Conservation (phyloP, 1,140 invertebrate species). For the Lordiphosa mommai region DNA sequence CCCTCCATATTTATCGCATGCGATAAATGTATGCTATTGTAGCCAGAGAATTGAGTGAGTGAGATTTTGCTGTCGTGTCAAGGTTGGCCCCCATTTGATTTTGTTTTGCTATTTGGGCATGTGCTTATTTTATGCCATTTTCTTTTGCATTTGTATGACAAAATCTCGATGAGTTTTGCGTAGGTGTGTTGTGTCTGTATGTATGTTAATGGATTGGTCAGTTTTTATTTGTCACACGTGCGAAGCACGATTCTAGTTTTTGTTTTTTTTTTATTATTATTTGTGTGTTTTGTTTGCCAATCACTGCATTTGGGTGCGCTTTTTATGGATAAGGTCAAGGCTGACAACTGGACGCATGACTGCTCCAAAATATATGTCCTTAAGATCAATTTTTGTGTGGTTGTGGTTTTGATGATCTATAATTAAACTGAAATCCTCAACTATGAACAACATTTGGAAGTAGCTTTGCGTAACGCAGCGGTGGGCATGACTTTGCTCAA, state of each 20-base stretch:
- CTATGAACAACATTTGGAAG: no score
- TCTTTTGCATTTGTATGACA: conserved; percentile 13
- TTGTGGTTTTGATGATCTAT: no score
- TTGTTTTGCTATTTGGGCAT: conserved; percentile 34
- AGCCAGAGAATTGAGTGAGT: conserved; percentile 2
- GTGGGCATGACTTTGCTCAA: no score
- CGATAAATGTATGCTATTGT: conserved; percentile 26
- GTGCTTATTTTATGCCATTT: conserved; percentile 13
- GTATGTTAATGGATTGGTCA: neutral
- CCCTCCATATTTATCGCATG: conserved; percentile 54
- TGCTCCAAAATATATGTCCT: neutral
- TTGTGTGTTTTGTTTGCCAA: conserved; percentile 21
- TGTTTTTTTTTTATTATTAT: conserved; percentile 12
- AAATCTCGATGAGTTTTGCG: conserved; percentile 30
- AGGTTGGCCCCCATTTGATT: conserved; percentile 55
- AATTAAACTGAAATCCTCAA: no score
- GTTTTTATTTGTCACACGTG: conserved; percentile 37
- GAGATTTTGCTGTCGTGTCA: conserved; percentile 21
- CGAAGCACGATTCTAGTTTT: conserved; percentile 2
- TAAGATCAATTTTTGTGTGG: no score
- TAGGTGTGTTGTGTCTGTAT: conserved; percentile 18
- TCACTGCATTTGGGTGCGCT: neutral
- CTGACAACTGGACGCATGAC: conserved; percentile 2
- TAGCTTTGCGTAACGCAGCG: no score
- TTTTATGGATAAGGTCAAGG: conserved; percentile 31